Evolutionary conservation across 2,113 vertebrate genomes (phyloP), one percentile per base, ranked within the genome.

Genomic region (Pontoporia blainvillei): DNA sequence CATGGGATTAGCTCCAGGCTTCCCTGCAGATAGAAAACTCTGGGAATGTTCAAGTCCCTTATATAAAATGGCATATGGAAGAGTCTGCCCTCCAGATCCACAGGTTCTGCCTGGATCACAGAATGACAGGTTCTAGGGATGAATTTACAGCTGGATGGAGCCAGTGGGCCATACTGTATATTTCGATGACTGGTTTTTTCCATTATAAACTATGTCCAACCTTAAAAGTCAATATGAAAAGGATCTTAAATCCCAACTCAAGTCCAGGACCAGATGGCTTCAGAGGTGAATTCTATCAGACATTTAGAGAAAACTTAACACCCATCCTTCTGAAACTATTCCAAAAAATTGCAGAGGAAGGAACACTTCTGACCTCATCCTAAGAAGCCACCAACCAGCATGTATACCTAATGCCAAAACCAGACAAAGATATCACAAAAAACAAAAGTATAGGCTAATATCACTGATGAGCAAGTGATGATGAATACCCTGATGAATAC

Each of bases 141-240:
- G 34, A 25, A 36, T 10, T 52, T 79, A 57, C 34, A 36, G n/a
- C 2, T 57, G 49, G 34, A 79, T 27, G 76, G 21, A 57, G 23
- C 52, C 76, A 39, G 3, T 4, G 54, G 52, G 31, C 76, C 76
- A 79, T 9, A 36, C 21, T 15, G 76, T 25, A 15, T 25, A 57
- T 36, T n/a, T 36, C 34, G 90, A 39, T 90, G 71, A 21, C 29
- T 57, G 49, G 7, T 46, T 36, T 91, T 89, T 96, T 73, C 67
- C 86, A 62, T 90, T 44, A 76, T 17, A 96, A 97, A 95, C 13
- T 61, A 14, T 59, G 9, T 86, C 61, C 52, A 85, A 62, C 59
- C 20, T 41, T 83, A 87, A 94, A 87, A 73, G n/a, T 94, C 78
- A 87, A 83, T 88, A 36, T 49, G 36, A 84, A 88, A 61, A 87